A percentile compares a stretch with the other conserved stretches of the same genome.
phyloP scores from a whole-genome alignment of 2,797 vertebrate species.

The Microctenopoma lineatum region DNA sequence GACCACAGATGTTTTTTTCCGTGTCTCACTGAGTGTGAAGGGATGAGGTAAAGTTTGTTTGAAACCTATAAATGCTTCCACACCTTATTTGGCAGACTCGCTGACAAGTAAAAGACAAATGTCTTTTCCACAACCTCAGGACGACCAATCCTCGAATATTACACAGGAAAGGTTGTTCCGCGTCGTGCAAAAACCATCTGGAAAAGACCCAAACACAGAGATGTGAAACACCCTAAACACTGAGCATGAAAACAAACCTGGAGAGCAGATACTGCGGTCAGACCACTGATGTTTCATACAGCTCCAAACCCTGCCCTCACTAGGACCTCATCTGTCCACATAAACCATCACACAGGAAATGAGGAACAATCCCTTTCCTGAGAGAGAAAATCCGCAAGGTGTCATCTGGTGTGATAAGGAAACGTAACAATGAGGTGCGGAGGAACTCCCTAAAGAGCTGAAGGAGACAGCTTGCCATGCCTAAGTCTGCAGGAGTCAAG shows the following conservation, averaged over 20 bases:
- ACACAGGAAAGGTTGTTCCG: constrained; percentile 47
- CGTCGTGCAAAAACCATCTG: constrained; percentile 34
- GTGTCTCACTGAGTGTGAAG: neutral
- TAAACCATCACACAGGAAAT: constrained; percentile 71
- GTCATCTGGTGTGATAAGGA: constrained; percentile 74
- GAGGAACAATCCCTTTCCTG: constrained; percentile 67
- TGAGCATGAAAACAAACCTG: constrained; percentile 59
- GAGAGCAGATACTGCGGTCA: constrained; percentile 12
- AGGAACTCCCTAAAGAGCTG: constrained; percentile 68
- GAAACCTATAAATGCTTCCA: constrained; percentile 39
- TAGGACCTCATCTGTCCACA: constrained; percentile 60
- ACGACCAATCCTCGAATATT: constrained; percentile 34
- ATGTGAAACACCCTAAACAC: constrained; percentile 62
- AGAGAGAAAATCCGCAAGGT: constrained; percentile 73
- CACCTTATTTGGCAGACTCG: constrained; percentile 28
- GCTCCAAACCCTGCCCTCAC: constrained; percentile 55
- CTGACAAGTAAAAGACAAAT: constrained; percentile 30
- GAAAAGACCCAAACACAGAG: constrained; percentile 46
- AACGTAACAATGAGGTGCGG: constrained; percentile 74
- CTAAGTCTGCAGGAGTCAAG: constrained; percentile 37
- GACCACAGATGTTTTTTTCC: constrained; percentile 16
- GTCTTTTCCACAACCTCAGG: constrained; percentile 27
- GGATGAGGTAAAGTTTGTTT: constrained; percentile 20
- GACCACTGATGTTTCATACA: constrained; percentile 34
- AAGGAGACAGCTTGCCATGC: constrained; percentile 49